A percentile compares a stretch with the other conserved stretches of the same genome.
These are phyloP conservation scores for Dolichomitus sp. DNA, from an alignment of 2,888 invertebrate genomes.

Conservation along the genomic window DNA sequence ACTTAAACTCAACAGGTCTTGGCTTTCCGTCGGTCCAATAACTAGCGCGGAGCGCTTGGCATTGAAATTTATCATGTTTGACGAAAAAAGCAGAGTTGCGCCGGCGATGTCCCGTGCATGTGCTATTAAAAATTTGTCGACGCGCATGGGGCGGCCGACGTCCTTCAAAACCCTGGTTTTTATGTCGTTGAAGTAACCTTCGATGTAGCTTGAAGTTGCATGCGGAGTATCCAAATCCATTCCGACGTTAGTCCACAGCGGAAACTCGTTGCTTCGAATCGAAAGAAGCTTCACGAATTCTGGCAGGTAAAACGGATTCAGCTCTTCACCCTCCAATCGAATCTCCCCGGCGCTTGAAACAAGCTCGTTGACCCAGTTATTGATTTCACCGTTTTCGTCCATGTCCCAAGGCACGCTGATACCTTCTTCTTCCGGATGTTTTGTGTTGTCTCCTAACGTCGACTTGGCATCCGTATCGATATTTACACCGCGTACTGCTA, in stretches of 20 bases:
- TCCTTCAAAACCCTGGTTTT: conserved; percentile 27
- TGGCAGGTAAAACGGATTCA: conserved; percentile 42
- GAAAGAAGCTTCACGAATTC: conserved; percentile 22
- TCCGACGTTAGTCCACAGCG: conserved; percentile 14
- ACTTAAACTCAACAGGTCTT: too few species aligned
- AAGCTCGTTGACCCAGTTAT: background rate
- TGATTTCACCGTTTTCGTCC: too few species aligned
- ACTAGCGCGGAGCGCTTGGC: too few species aligned
- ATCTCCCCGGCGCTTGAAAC: conserved; percentile 1
- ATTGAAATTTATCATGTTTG: too few species aligned
- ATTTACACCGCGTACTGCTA: background rate
- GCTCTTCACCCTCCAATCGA: background rate
- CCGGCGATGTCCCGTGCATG: conserved; percentile 20
- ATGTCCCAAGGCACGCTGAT: background rate
- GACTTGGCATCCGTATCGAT: background rate
- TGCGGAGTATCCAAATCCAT: conserved; percentile 16
- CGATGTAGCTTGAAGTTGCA: conserved; percentile 48
- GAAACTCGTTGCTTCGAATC: conserved; percentile 16
- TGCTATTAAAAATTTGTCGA: conserved; percentile 31
- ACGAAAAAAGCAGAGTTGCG: background rate
- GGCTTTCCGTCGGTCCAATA: too few species aligned
- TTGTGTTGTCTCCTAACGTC: background rate
- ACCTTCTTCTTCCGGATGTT: background rate
- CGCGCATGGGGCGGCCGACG: conserved; percentile 19
- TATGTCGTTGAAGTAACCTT: conserved; percentile 41